Evolutionary conservation across 2,888 invertebrate species (phyloP).

Genomic region (Malacosoma neustria): DNA sequence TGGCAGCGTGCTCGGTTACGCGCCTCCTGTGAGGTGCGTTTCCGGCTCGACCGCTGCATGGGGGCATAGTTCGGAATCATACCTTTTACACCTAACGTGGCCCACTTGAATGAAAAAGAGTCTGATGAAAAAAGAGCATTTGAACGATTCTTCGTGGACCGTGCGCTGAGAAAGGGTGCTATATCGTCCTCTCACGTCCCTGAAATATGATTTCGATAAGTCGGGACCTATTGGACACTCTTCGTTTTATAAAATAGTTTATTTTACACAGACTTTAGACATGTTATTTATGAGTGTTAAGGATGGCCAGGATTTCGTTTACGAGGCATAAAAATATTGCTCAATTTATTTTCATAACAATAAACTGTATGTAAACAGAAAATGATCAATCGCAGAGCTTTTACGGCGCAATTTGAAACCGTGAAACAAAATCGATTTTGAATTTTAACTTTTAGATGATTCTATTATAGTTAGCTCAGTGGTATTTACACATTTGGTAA

Average conservation of each 20-base stretch:
- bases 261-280: slow-evolving; percentile 48
- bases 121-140: too few relatives aligned
- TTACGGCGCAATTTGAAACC: background rate
- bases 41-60: too few relatives aligned
- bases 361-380: background rate
- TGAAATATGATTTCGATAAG: slow-evolving; percentile 74
- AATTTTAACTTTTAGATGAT: too few relatives aligned
- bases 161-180: slow-evolving; percentile 60
- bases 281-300: slow-evolving; percentile 28
- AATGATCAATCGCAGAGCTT: background rate
- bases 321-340: background rate
- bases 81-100: too few relatives aligned
- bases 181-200: slow-evolving; percentile 62
- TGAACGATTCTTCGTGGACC: slow-evolving; percentile 49
- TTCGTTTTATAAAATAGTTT: slow-evolving; percentile 56
- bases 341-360: background rate
- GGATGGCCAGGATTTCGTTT: background rate
- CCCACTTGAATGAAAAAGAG: too few relatives aligned
- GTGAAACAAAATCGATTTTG: too few relatives aligned
- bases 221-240: slow-evolving; percentile 61
- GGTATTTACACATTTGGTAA: too few relatives aligned
- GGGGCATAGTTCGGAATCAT: too few relatives aligned
- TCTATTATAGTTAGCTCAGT: too few relatives aligned
- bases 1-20: too few relatives aligned
- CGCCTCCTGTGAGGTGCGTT: too few relatives aligned